Evolutionary conservation across 2,888 invertebrate species (phyloP), one percentile per base, ranked within the genome.

Genomic region (Heliconius aoede): DNA sequence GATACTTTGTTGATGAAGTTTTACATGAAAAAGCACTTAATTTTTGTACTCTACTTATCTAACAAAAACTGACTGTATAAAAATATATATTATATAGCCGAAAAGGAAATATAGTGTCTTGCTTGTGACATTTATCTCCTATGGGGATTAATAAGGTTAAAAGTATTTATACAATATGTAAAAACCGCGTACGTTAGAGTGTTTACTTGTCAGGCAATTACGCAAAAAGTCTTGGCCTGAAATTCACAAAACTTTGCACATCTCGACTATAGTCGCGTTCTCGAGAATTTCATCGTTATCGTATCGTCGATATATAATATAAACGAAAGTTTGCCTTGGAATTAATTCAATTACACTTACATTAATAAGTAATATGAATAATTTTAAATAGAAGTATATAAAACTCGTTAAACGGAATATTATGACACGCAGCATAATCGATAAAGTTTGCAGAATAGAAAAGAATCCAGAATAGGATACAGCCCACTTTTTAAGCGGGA

Each of bases 81-180:
- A 65, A 36, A 36, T 8, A 4, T 36, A 24, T 40, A n/a, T 55
- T n/a, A 15, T 32, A 24, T 24, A 65, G 2, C 24, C 15, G 24
- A 36, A 32, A 65, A 36, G 9, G 24, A 65, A 65, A 24, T 8
- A 24, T 24, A 24, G n/a, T 32, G 64, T 65, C 65, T 24, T 24
- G 65, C 24, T 65, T 65, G 24, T 36, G 64, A 64, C 36, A n/a
- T 24, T 65, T 36, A 65, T 65, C 65, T 65, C 36, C 8, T 36
- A 65, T 13, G 65, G 36, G 65, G 24, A 65, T 40, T 36, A 65
- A 36, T 65, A 65, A 65, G 65, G 18, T 36, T 36, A 65, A 64
- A 64, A 64, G 65, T 24, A 36, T 36, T 24, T 65, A 15, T 65
- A 36, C 15, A 1, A 32, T 32, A 62, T n/a, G 30, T n/a, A 21